A percentile compares a stretch with the other conserved stretches of the same genome.
Evolutionary conservation across 2,888 invertebrate species (phyloP).

Genomic region (Nasonovia ribisnigri): DNA sequence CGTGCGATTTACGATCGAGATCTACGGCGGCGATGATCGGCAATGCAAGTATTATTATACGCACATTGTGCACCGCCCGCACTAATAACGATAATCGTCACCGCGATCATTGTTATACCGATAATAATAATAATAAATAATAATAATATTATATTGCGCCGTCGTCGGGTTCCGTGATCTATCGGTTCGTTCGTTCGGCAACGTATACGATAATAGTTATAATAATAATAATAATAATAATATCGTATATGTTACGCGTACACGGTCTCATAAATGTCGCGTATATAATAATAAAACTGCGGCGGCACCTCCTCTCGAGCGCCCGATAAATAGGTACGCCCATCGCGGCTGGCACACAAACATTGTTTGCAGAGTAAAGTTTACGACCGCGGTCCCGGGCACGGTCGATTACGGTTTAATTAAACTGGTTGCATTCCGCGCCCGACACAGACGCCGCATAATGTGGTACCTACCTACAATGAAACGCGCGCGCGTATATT

Average conservation of each 20-base stretch:
- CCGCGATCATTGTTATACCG: background rate
- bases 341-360: background rate
- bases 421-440: constrained; percentile 33
- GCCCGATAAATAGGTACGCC: constrained; percentile 17
- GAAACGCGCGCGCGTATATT: constrained; percentile 4
- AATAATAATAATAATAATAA: background rate
- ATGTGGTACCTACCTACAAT: background rate
- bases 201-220: background rate
- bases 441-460: constrained; percentile 5
- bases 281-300: background rate
- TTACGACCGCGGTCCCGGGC: constrained; percentile 20
- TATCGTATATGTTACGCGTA: background rate
- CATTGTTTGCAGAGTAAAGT: constrained; percentile 45
- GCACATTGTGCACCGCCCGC: background rate
- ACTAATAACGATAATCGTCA: background rate
- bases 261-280: background rate
- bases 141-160: background rate
- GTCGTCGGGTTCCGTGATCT: background rate
- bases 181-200: background rate
- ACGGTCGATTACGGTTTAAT: constrained; percentile 30
- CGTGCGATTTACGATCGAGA: constrained; percentile 48
- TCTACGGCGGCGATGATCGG: constrained; percentile 20
- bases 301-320: constrained; percentile 8
- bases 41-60: background rate
- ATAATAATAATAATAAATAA: background rate